Conservation (phyloP, 2,888 invertebrate species). For the Drosophila kokeensis region DNA sequence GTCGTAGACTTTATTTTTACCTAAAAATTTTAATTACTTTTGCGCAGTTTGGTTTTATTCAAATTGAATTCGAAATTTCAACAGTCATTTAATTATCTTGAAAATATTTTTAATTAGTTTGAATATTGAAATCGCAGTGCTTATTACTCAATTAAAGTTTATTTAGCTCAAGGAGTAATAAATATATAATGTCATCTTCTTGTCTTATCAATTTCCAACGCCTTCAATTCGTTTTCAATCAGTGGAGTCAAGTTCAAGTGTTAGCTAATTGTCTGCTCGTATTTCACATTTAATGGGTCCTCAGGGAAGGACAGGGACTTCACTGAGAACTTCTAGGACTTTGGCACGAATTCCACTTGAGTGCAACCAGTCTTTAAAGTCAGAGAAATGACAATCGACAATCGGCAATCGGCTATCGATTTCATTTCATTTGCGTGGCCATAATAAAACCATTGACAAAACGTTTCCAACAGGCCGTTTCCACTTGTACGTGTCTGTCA, state of each 20-base stretch:
- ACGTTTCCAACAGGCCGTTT: conserved; percentile 71
- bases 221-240: conserved; percentile 10
- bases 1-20: background rate
- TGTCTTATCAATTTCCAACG: background rate
- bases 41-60: background rate
- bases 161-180: background rate
- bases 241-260: conserved; percentile 10
- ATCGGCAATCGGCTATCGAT: conserved; percentile 64
- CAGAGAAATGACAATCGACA: conserved; percentile 42
- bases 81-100: background rate
- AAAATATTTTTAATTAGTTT: background rate
- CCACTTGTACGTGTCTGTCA: conserved; percentile 70
- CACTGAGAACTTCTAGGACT: background rate
- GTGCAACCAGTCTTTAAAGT: conserved; percentile 31
- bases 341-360: conserved; percentile 25
- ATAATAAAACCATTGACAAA: conserved; percentile 75
- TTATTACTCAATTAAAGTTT: background rate
- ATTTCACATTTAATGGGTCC: conserved; percentile 48
- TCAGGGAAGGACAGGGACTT: background rate
- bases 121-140: background rate
- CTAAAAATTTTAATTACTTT: background rate
- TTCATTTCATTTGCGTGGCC: conserved; percentile 51
- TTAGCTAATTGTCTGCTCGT: conserved; percentile 41
- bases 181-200: background rate
- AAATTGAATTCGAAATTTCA: background rate